Evolutionary conservation across 2,888 invertebrate genomes (phyloP).

Genomic region (Branchinecta sandiegonensis): DNA sequence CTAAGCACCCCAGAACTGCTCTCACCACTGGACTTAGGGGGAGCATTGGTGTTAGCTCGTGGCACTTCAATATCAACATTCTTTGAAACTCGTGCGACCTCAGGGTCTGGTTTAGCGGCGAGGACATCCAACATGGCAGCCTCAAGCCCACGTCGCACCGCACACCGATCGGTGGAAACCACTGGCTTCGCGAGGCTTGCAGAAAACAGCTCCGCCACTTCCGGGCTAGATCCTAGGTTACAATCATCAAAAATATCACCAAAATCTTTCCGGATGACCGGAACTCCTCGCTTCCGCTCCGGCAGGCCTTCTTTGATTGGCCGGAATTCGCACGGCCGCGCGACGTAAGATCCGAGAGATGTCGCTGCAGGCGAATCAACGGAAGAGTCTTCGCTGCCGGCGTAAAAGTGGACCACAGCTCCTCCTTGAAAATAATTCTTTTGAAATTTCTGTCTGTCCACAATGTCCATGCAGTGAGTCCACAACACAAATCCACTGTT

Average conservation of each 20-base stretch:
- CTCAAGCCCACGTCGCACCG: too few species aligned
- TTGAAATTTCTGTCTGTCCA: neutral
- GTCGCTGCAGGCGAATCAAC: neutral
- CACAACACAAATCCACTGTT: too few species aligned
- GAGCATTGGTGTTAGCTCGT: too few species aligned
- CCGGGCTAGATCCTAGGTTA: neutral
- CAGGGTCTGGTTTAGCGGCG: too few species aligned
- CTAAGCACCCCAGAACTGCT: too few species aligned
- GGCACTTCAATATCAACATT: too few species aligned
- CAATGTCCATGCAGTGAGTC: too few species aligned
- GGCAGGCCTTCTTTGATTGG: neutral
- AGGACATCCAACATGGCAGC: too few species aligned
- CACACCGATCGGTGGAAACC: too few species aligned
- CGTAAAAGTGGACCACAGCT: conserved; percentile 14
- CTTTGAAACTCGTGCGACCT: too few species aligned
- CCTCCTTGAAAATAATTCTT: conserved; percentile 15
- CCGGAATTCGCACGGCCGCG: neutral
- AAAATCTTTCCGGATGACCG: neutral
- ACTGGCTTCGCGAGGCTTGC: neutral
- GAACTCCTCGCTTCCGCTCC: neutral
- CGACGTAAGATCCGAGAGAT: neutral
- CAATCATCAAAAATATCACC: neutral
- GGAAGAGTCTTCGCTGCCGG: neutral
- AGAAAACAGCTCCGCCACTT: neutral
- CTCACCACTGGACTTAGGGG: too few species aligned